Base-by-base conservation (phyloP, 2,888 invertebrate genomes). In the Tetrapedia diversipes region DNA sequence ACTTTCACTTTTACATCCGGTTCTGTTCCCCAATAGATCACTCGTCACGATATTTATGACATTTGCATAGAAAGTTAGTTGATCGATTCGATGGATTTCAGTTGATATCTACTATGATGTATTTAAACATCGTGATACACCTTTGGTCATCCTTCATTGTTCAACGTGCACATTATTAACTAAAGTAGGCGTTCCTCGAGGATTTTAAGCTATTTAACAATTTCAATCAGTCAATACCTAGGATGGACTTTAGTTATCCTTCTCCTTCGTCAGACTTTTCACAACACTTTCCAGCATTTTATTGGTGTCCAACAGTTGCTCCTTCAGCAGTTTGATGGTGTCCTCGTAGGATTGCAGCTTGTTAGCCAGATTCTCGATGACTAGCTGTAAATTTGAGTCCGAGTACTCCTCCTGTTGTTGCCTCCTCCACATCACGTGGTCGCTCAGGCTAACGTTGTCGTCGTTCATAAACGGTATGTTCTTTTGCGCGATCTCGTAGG, bases 401-500 rank as follows among this genome's bases (percentile, higher is more conserved):
- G 74, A 74, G 27, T 79, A 70, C 19, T 88, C 86, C 34, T 87
- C 85, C 69, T 72, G 81, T 2, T 86, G 86, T 1, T 80, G 81
- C 51, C 84, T 87, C 80, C 87, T 82, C 89, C 86, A 88, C 8
- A 81, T 77, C 0, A 83, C 83, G 47, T 87, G 83, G 24, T 89
- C 86, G 37, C 78, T 79, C 0, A 86, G 66, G 29, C 79, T 83
- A 4, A 78, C 54, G 14, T 77, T 77, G 14, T 89, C 86, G 8
- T 90, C 90, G 59, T 82, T 87, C 19, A 82, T 70, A 8, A 87
- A 68, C 3, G 88, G 87, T 16, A 84, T 85, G 32, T 90, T 91
- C 47, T 87, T 90, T 72, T 92, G 91, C 0, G 92, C 93, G n/a
- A 93, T 89, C 71, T 92, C 92, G 49, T 92, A 92, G 16, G 92